Conservation (phyloP, 30 jellyfish, hydroid and myxozoan species). For the Sanderia malayensis region DNA sequence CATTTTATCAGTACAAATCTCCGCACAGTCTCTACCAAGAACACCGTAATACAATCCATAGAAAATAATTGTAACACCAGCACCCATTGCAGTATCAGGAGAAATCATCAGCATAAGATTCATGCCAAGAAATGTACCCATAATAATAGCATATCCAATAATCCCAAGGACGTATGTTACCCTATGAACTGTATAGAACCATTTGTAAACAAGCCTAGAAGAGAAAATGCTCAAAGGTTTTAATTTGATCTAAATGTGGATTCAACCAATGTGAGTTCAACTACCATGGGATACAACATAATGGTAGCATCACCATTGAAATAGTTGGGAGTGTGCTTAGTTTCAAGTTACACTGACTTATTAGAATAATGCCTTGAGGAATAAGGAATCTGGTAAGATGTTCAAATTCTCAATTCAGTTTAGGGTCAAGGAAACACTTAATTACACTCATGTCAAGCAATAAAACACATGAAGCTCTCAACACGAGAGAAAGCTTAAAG, state of each 20-base stretch:
- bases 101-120: conserved; percentile 63
- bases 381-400: no score
- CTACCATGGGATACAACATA: no score
- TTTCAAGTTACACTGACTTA: no score
- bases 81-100: conserved; percentile 89
- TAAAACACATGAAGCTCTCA: background rate
- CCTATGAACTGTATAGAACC: conserved; percentile 94
- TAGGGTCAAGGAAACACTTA: no score
- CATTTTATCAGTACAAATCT: conserved; percentile 84
- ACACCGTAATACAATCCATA: conserved; percentile 96
- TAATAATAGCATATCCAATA: conserved; percentile 71
- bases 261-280: no score
- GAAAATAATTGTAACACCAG: conserved; percentile 83
- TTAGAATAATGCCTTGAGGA: no score
- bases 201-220: conserved; percentile 76
- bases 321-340: no score
- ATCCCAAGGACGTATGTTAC: conserved; percentile 82
- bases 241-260: no score
- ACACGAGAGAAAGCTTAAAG: background rate
- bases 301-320: no score
- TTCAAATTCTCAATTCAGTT: no score
- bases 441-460: no score
- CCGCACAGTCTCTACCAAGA: conserved; percentile 95
- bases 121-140: conserved; percentile 90
- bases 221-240: background rate